Percentiles rank a stretch among this genome's conserved stretches.
Evolutionary conservation across 2,888 invertebrate genomes (phyloP).

Genomic region (Chymomyza caudatula): DNA sequence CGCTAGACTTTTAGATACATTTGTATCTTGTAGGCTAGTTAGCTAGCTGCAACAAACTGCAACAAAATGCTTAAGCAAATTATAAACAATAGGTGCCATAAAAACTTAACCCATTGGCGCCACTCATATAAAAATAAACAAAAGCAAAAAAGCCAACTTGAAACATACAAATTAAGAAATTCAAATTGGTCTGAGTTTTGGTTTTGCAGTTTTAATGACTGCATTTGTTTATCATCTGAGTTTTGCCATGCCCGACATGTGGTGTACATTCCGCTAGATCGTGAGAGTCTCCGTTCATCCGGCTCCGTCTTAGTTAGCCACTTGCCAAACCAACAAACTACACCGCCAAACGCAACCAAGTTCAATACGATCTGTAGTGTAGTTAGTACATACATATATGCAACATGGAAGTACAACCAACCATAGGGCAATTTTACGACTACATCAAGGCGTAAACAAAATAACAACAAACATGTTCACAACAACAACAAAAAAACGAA

Average conservation of each 20-base stretch:
- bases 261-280: constrained; percentile 33
- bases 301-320: background rate
- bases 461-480: constrained; percentile 17
- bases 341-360: constrained; percentile 15
- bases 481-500: constrained; percentile 27
- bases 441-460: constrained; percentile 36
- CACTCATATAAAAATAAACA: constrained; percentile 72
- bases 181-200: constrained; percentile 16
- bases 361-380: too few species aligned
- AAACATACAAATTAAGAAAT: background rate
- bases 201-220: constrained; percentile 21
- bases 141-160: background rate
- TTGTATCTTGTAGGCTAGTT: background rate
- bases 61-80: constrained; percentile 40
- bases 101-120: constrained; percentile 65
- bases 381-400: background rate
- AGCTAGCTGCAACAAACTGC: constrained; percentile 3
- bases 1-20: background rate
- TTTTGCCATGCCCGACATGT: constrained; percentile 44
- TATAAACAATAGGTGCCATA: constrained; percentile 52
- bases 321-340: constrained; percentile 10
- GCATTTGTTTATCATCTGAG: constrained; percentile 27
- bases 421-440: background rate
- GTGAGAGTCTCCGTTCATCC: constrained; percentile 52
- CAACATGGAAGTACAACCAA: background rate